Conservation (phyloP, 1,140 invertebrate species). For the Drosophila pectinifera region DNA sequence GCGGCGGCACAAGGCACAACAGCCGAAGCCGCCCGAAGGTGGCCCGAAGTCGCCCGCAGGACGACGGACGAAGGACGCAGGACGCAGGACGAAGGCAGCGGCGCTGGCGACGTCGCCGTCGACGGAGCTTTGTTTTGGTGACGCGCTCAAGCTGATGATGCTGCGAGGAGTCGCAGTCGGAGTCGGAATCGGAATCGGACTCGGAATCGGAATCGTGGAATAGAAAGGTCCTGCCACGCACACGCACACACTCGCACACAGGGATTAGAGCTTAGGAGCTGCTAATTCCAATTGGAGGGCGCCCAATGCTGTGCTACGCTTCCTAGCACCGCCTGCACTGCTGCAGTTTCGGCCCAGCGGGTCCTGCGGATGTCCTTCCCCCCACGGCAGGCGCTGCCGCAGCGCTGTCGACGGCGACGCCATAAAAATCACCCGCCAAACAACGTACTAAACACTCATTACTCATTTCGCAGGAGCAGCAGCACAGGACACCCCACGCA, state of each 20-base stretch:
- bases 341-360: conserved; percentile 32
- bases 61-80: too few relatives aligned
- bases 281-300: conserved; percentile 41
- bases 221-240: background rate
- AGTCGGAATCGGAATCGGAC: too few relatives aligned
- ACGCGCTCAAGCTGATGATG: conserved; percentile 12
- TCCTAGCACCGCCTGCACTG: too few relatives aligned
- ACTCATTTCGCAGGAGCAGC: conserved; percentile 50
- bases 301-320: conserved; percentile 54
- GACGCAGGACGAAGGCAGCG: conserved; percentile 34
- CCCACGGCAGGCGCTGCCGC: background rate
- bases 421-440: conserved; percentile 55
- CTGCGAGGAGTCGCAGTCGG: background rate
- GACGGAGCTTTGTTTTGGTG: conserved; percentile 49
- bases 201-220: background rate
- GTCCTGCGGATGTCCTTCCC: background rate
- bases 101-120: conserved; percentile 13
- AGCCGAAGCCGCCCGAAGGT: conserved; percentile 59
- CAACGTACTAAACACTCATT: conserved; percentile 65
- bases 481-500: conserved; percentile 1
- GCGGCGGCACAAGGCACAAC: conserved; percentile 28
- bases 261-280: background rate
- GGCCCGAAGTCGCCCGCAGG: conserved; percentile 31
- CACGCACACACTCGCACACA: too few relatives aligned
- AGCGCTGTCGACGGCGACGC: background rate